Percentiles rank a stretch among this genome's conserved stretches.
These are phyloP conservation scores for Arctocebus calabarensis DNA, from an alignment of 2,797 vertebrate species.

Conservation along the genomic window DNA sequence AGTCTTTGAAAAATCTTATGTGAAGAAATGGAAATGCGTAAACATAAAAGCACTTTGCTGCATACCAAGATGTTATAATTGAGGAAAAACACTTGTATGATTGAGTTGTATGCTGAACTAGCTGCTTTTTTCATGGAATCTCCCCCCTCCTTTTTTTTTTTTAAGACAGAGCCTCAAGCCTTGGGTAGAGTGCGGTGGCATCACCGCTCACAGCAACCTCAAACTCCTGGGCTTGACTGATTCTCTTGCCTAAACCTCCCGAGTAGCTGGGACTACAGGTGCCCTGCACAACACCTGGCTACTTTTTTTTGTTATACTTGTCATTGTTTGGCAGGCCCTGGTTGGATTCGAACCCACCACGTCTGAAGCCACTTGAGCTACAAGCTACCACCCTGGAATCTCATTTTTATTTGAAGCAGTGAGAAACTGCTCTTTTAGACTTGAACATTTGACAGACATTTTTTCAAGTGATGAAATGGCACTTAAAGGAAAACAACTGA, in stretches of 20 bases:
- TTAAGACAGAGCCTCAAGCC: neutral
- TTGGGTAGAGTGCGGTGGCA: no score
- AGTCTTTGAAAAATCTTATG: neutral
- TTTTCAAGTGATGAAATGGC: constrained; percentile 31
- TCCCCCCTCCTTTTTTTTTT: constrained; percentile 57
- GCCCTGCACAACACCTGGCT: no score
- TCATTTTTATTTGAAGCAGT: constrained; percentile 55
- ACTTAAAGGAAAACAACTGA: constrained; percentile 50
- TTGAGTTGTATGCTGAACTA: neutral
- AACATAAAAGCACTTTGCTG: neutral
- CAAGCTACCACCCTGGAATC: neutral
- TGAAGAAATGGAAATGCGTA: neutral
- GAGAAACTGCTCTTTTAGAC: constrained; percentile 43
- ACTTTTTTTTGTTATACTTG: no score
- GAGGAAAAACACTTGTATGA: neutral
- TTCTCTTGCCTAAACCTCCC: no score
- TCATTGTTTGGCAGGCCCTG: no score
- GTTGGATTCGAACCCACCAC: no score
- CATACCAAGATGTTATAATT: neutral
- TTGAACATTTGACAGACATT: constrained; percentile 38
- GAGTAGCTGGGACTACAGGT: no score
- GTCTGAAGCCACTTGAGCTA: no score
- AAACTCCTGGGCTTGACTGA: no score
- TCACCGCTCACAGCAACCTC: no score
- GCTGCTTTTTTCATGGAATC: neutral